Base-by-base conservation (phyloP, 2,113 vertebrate genomes). In the Oplegnathus fasciatus region DNA sequence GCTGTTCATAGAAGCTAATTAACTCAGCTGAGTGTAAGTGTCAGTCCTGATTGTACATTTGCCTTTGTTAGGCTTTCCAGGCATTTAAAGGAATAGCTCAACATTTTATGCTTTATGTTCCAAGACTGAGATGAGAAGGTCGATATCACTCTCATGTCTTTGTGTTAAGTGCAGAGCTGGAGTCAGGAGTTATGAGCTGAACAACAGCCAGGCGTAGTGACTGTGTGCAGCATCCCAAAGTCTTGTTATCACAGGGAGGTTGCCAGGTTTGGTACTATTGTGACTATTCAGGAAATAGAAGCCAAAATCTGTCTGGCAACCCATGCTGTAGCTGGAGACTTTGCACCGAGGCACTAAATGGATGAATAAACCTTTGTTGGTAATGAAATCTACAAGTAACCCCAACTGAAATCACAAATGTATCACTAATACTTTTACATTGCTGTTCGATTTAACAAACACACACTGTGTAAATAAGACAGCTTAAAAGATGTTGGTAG, bases 221-320 rank as follows among this genome's bases (percentile, higher is more conserved):
- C 72, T 48, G 40, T 46, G 18, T 10, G 17, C 5, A 57, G 7
- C 15, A 42, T 40, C 34, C 17, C 5, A 60, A 46, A 48, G 42
- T 24, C 40, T 57, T 72, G 34, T 57, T 18, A 32, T 61, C 30
- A 61, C 30, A 9, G 28, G 2, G 26, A 20, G 42, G 42, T 46
- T 68, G 42, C 65, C 42, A 46, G 40, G n/a, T 46, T 42, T 42
- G 24, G 15, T 46, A 9, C n/a, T 5, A 48, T 1, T 58, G 11
- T 60, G 9, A 18, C 2, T 26, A 24, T 20, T 28, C 37, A 30
- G 32, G 22, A 13, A 34, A 17, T 5, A 9, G 52, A 54, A 58
- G 54, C 60, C 54, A 37, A 67, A 77, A 40, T 4, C 26, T 5
- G 32, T 26, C 78, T 67, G 58, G 44, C 67, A 76, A 26, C 52